Evolutionary conservation across 1,140 invertebrate genomes (phyloP).

Genomic region (Drosophila rhopaloa): DNA sequence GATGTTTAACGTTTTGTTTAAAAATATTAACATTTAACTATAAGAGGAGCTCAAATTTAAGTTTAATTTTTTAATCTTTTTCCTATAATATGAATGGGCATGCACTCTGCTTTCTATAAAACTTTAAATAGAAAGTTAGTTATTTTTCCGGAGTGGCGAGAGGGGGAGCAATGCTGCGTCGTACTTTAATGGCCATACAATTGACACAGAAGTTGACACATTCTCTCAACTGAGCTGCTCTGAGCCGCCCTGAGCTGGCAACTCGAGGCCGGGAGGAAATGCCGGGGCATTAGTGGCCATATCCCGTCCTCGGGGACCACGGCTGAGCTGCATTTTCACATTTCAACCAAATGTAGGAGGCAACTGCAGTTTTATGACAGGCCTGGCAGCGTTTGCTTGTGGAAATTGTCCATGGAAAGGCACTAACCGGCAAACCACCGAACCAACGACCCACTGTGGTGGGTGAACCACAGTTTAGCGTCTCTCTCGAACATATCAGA

Average conservation of each 20-base stretch:
- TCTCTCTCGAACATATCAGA: conserved; percentile 62
- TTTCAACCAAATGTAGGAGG: conserved; percentile 13
- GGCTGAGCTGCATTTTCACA: conserved; percentile 26
- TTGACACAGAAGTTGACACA: conserved; percentile 68
- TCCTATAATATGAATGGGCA: too few species aligned
- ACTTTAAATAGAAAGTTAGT: too few species aligned
- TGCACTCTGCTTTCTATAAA: too few species aligned
- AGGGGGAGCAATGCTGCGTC: conserved; percentile 37
- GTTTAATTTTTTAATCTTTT: too few species aligned
- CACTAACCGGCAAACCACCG: background rate
- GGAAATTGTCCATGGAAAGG: conserved; percentile 13
- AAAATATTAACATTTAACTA: too few species aligned
- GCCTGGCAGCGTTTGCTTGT: background rate
- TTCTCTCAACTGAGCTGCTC: conserved; percentile 34
- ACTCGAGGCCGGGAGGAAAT: conserved; percentile 15
- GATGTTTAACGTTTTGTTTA: too few species aligned
- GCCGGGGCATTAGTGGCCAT: conserved; percentile 32
- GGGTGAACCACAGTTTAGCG: conserved; percentile 24
- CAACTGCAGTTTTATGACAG: conserved; percentile 28
- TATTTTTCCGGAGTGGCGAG: too few species aligned
- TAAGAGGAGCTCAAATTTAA: too few species aligned
- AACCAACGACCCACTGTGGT: background rate
- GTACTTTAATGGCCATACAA: conserved; percentile 74
- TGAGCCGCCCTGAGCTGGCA: conserved; percentile 25
- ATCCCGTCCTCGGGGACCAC: conserved; percentile 1